Conservation (phyloP, 37 sponge, comb jelly and placozoan species). For the Bolinopsis microptera region DNA sequence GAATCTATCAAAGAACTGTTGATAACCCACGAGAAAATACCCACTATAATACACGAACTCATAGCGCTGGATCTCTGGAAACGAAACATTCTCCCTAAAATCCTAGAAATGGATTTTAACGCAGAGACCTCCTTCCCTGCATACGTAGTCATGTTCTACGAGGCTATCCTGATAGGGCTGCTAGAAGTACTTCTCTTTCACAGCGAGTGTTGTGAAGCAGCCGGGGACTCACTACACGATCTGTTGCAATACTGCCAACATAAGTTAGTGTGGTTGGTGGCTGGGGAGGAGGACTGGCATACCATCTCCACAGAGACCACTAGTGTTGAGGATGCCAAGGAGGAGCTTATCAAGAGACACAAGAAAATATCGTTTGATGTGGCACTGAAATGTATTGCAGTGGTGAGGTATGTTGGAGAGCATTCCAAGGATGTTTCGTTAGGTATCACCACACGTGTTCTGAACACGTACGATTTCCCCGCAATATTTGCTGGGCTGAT, state of each 20-base stretch:
- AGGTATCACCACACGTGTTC: conserved; percentile 29
- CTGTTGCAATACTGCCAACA: conserved; percentile 47
- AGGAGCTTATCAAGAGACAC: conserved; percentile 49
- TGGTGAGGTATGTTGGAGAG: conserved; percentile 34
- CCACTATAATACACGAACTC: conserved; percentile 28
- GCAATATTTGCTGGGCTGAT: conserved; percentile 62
- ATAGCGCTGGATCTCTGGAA: conserved; percentile 55
- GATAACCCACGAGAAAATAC: conserved; percentile 35
- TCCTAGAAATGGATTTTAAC: conserved; percentile 32
- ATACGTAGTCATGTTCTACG: conserved; percentile 59
- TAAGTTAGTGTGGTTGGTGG: conserved; percentile 55
- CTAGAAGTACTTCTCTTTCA: conserved; percentile 45
- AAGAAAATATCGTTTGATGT: conserved; percentile 53
- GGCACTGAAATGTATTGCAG: conserved; percentile 36
- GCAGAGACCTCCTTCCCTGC: conserved; percentile 64
- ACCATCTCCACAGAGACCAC: conserved; percentile 35
- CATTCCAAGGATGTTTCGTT: conserved; percentile 39
- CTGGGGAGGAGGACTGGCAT: conserved; percentile 63
- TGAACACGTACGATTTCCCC: conserved; percentile 60
- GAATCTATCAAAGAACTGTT: conserved; percentile 58
- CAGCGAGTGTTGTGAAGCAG: conserved; percentile 49
- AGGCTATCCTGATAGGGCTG: conserved; percentile 30
- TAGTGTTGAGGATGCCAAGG: not conserved
- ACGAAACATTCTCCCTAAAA: conserved; percentile 34
- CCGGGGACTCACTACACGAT: conserved; percentile 44